Percentiles rank a stretch among this genome's conserved stretches.
These are phyloP conservation scores for Euwallacea similis DNA, from an alignment of 1,140 invertebrate species.

Conservation along the genomic window DNA sequence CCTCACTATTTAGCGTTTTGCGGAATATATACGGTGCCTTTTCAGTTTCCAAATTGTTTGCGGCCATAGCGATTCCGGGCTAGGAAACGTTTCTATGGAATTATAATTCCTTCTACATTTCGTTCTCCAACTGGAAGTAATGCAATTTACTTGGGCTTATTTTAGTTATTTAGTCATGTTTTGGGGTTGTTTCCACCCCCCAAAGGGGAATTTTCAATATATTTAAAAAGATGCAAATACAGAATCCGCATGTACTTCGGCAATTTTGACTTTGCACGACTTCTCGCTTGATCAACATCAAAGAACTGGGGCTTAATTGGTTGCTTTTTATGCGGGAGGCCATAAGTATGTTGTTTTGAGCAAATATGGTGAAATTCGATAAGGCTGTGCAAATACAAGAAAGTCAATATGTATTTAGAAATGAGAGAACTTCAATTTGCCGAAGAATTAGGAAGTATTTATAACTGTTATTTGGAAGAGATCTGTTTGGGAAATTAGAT, in stretches of 20 bases:
- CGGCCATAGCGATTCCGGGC: constrained; percentile 11
- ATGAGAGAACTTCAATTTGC: not conserved
- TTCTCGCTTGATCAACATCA: too few relatives aligned
- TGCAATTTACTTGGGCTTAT: constrained; percentile 10
- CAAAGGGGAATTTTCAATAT: too few relatives aligned
- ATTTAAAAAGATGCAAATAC: too few relatives aligned
- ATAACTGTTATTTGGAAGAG: not conserved
- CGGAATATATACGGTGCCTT: constrained; percentile 16
- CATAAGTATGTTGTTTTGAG: not conserved
- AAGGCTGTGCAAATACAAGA: not conserved
- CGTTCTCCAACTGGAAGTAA: constrained; percentile 16
- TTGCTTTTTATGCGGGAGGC: not conserved
- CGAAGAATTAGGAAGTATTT: not conserved
- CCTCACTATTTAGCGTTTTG: constrained; percentile 34
- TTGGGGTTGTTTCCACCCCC: too few relatives aligned
- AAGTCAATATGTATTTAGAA: not conserved
- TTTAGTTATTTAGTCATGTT: too few relatives aligned
- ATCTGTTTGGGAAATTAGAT: not conserved
- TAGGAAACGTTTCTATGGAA: constrained; percentile 12
- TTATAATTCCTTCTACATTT: constrained; percentile 30
- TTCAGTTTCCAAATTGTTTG: constrained; percentile 33
- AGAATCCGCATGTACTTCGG: too few relatives aligned
- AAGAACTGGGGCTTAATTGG: not conserved
- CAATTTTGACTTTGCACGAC: too few relatives aligned
- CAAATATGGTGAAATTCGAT: not conserved